phyloP scores from a whole-genome alignment of 2,888 invertebrate genomes.

The Ormyrus pomaceus region DNA sequence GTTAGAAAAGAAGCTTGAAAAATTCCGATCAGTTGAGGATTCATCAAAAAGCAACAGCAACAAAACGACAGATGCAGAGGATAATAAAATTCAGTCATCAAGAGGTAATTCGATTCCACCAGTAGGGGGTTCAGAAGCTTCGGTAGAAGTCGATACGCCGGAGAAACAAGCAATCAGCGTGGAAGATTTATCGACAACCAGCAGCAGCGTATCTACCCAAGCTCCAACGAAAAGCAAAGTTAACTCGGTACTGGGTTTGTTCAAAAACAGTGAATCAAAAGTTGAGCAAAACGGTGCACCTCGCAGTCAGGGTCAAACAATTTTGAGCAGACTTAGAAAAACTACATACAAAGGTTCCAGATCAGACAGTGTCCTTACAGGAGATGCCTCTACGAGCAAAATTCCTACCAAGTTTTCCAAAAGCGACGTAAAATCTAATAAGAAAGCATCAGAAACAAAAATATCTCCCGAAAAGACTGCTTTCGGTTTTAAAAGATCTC shows the following conservation, averaged over 20 bases:
- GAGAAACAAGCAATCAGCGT: constrained; percentile 80
- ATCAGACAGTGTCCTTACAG: constrained; percentile 60
- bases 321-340: constrained; percentile 78
- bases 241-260: constrained; percentile 85
- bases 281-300: constrained; percentile 63
- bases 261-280: constrained; percentile 78
- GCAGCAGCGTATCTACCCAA: constrained; percentile 72
- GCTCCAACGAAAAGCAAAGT: constrained; percentile 82
- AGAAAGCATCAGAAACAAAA: constrained; percentile 58
- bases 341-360: constrained; percentile 72
- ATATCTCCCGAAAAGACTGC: constrained; percentile 59
- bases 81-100: constrained; percentile 68
- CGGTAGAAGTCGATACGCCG: constrained; percentile 77
- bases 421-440: constrained; percentile 60
- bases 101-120: constrained; percentile 69
- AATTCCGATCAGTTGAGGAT: constrained; percentile 70
- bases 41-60: constrained; percentile 50
- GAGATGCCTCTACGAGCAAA: constrained; percentile 64
- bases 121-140: not conserved
- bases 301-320: constrained; percentile 59
- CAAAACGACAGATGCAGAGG: not conserved
- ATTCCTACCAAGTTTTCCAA: constrained; percentile 69
- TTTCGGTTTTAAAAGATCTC: constrained; percentile 59
- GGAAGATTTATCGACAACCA: constrained; percentile 79
- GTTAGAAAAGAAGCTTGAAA: constrained; percentile 80